Evolutionary conservation across 2,113 vertebrate genomes (phyloP).

Genomic region (Muntiacus muntjak): DNA sequence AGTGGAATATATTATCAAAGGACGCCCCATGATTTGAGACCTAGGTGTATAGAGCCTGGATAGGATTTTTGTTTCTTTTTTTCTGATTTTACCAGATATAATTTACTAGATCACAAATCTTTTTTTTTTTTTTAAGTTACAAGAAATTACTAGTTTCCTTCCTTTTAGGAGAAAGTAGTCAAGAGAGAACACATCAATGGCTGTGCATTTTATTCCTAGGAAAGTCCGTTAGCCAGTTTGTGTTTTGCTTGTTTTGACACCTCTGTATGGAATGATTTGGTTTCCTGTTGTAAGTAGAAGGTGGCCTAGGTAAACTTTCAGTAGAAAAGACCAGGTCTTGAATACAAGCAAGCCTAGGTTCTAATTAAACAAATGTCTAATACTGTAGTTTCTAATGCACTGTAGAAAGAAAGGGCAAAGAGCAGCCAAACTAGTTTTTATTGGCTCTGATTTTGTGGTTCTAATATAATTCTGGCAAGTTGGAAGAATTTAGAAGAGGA

Average conservation of each 20-base stretch:
- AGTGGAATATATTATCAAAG: slow-evolving; percentile 2
- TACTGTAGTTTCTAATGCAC: slow-evolving; percentile 52
- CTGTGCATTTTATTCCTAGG: slow-evolving; percentile 12
- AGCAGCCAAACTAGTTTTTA: not conserved
- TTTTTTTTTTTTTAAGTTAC: not conserved
- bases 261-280: not conserved
- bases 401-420: slow-evolving; percentile 29
- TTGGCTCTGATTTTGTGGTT: slow-evolving; percentile 18
- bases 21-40: not conserved
- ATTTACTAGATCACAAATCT: not conserved
- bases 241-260: not conserved
- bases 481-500: slow-evolving; percentile 24
- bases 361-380: slow-evolving; percentile 41
- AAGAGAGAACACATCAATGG: not conserved
- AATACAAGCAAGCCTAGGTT: slow-evolving; percentile 39
- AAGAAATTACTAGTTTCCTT: not conserved
- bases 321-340: slow-evolving; percentile 21
- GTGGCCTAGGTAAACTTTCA: slow-evolving; percentile 39
- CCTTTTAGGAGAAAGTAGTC: slow-evolving; percentile 25
- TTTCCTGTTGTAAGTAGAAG: slow-evolving; percentile 24
- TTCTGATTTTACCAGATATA: slow-evolving; percentile 14
- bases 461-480: slow-evolving; percentile 26
- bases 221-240: not conserved
- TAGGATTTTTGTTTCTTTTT: not conserved
- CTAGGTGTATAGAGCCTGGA: not conserved